Evolutionary conservation across 2,797 vertebrate species (phyloP), one percentile per base, ranked within the genome.

Genomic region (Alectoris magna): DNA sequence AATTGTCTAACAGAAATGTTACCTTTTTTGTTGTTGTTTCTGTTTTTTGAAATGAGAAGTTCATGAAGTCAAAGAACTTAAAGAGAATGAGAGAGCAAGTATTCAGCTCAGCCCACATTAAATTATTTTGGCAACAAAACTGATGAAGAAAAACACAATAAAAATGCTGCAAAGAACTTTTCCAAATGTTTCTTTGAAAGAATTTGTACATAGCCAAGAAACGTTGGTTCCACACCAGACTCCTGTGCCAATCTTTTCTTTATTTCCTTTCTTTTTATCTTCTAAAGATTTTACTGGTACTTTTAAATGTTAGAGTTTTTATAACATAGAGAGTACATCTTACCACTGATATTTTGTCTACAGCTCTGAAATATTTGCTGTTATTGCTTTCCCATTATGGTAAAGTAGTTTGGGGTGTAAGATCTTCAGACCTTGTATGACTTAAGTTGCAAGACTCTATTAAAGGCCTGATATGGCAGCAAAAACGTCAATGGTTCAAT

Each of bases 121-220:
- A 94, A 84, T 88, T 91, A 80, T 83, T 94, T 60, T 97, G 94
- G 94, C 90, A 94, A 80, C 4, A 8, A 84, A 94, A 87, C 49
- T n/a, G 46, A 70, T 48, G 79, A 89, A 94, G 62, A 81, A 93
- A 96, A 95, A 80, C 64, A 84, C 72, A 74, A 92, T 67, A 92
- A 91, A 95, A 93, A 82, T 18, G 13, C 69, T 94, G 66, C 89
- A 79, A 92, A 91, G 51, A 89, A 73, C 58, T 75, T 95, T 82
- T 82, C 91, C 88, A 95, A 97, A 94, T 78, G 83, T 77, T 94
- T 85, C 77, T 96, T 92, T 91, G 85, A 92, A 95, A 95, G 68
- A 95, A 91, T 91, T 59, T 92, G 89, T 87, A 79, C 26, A 63
- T 34, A 38, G 94, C 88, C 88, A 95, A 93, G 62, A 97, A 95